Percentiles rank a stretch among this genome's conserved stretches.
phyloP scores from a whole-genome alignment of 2,888 invertebrate species.

The Brenthis ino region DNA sequence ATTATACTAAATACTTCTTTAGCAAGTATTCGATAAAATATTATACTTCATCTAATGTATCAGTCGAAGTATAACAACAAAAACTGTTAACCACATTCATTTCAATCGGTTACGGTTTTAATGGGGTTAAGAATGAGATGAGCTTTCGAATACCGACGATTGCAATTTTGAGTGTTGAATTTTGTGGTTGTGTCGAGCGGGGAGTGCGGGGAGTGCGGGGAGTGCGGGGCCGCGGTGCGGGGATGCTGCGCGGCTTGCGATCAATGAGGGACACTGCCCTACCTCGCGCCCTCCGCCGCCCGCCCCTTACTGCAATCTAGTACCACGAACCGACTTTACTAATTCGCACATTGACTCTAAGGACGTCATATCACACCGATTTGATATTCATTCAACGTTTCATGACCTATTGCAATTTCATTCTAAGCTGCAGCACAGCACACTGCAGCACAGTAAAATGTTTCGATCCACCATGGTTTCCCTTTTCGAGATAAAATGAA shows the following conservation, averaged over 20 bases:
- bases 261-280: conserved; percentile 73
- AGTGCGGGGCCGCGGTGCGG: conserved; percentile 57
- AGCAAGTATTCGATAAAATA: not conserved
- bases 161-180: conserved; percentile 57
- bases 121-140: conserved; percentile 49
- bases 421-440: not conserved
- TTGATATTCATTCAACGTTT: conserved; percentile 22
- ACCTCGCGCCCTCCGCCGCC: conserved; percentile 46
- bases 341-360: conserved; percentile 60
- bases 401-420: conserved; percentile 15
- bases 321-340: conserved; percentile 58
- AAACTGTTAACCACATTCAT: conserved; percentile 32
- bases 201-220: conserved; percentile 63
- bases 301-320: conserved; percentile 50
- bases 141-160: conserved; percentile 55
- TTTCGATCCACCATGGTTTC: not conserved
- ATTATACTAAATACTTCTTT: no score
- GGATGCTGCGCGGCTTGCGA: conserved; percentile 72
- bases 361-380: conserved; percentile 19
- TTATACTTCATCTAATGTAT: no score
- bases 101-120: conserved; percentile 36
- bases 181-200: conserved; percentile 60
- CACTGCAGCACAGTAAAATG: not conserved
- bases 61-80: conserved; percentile 13
- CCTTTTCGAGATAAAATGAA: not conserved